Evolutionary conservation across 2,113 vertebrate species (phyloP), one percentile per base, ranked within the genome.

Genomic region (Mesitornis unicolor): DNA sequence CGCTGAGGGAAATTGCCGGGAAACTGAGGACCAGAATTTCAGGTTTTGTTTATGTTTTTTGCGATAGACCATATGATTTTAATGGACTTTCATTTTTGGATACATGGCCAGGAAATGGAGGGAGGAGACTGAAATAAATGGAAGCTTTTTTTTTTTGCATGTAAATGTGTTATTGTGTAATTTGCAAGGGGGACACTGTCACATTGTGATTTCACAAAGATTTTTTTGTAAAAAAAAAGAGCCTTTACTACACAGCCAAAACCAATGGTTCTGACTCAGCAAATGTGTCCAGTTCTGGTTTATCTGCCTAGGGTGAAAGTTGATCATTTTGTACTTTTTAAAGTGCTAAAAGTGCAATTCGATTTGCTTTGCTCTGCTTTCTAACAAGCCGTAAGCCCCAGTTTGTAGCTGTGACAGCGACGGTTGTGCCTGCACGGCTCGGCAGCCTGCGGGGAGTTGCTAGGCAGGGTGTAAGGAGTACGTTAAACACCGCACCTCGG

Each of bases 351-450:
- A n/a, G n/a, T n/a, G n/a, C n/a, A n/a, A n/a, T n/a, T n/a, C n/a
- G n/a, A 2, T 33, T 54, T 8, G 26, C 31, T 75, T 56, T 56
- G 31, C 31, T 69, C n/a, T 31, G 24, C 35, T n/a, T 10, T 22
- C 45, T 59, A 24, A n/a, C 15, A 8, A 18, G 3, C 18, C 3
- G 11, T 5, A 3, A 22, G 16, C 9, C 42, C 38, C 35, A 4
- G 16, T 51, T 20, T 13, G 31, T 45, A 28, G 13, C 38, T 2
- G 7, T 17, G 85, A 10, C 9, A n/a, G 19, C 1, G 16, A 6
- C 17, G 2, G 18, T 33, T 43, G 4, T 25, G 38, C 16, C 36
- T 19, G 1, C 29, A 15, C 5, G 40, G 47, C 2, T 3, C 1
- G 4, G 29, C 38, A n/a, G 42, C 4, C 56, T 57, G 33, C 24